Evolutionary conservation across 2,888 invertebrate species (phyloP).

Genomic region (Saturnia pavonia): DNA sequence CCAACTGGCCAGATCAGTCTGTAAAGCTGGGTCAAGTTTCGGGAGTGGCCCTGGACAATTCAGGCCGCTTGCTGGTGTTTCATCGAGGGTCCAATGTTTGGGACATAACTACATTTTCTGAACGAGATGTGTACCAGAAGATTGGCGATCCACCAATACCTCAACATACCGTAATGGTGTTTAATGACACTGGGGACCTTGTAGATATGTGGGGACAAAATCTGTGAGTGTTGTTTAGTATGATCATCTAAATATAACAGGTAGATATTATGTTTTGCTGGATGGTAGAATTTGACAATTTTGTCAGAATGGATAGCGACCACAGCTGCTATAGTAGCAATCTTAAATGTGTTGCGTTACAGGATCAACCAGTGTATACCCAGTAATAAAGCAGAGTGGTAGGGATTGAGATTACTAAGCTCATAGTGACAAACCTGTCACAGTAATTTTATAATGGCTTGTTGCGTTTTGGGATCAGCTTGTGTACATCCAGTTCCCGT

Average conservation of each 20-base stretch:
- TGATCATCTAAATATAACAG: neutral
- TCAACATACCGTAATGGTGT: conserved; percentile 83
- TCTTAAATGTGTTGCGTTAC: no score
- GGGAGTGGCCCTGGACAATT: conserved; percentile 88
- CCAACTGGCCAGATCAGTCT: conserved; percentile 79
- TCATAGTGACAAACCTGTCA: no score
- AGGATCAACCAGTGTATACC: no score
- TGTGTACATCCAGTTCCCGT: no score
- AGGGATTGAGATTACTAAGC: no score
- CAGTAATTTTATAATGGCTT: no score
- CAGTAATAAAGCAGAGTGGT: no score
- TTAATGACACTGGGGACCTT: conserved; percentile 83
- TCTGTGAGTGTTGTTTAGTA: conserved; percentile 75
- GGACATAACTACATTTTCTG: conserved; percentile 82
- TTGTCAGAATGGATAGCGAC: no score
- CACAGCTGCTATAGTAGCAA: no score
- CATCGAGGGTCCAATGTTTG: conserved; percentile 88
- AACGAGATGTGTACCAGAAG: conserved; percentile 79
- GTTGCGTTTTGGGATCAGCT: no score
- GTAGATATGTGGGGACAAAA: conserved; percentile 86
- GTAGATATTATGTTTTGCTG: no score
- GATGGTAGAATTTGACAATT: no score
- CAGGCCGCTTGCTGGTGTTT: conserved; percentile 90
- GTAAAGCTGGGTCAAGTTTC: conserved; percentile 88
- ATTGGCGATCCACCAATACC: conserved; percentile 82